Percentiles rank a stretch among this genome's conserved stretches.
Evolutionary conservation across 1,140 invertebrate genomes (phyloP).

Genomic region (Apis cerana): DNA sequence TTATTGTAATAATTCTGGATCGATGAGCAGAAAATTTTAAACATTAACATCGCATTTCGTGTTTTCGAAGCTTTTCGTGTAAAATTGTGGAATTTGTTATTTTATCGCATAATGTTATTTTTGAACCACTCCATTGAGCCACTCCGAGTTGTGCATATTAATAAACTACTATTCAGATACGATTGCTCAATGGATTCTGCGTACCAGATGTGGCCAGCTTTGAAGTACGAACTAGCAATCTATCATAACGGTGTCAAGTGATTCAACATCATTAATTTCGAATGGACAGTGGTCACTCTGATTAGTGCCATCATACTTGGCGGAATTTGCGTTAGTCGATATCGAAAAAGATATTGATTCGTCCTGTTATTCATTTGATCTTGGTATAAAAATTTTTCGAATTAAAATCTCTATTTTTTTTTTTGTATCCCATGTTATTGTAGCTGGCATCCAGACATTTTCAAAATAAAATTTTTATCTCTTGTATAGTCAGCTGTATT

Average conservation of each 20-base stretch:
- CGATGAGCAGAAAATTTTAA: too few species aligned
- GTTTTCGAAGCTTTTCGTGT: not conserved
- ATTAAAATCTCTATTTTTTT: too few species aligned
- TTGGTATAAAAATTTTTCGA: not conserved
- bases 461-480: too few species aligned
- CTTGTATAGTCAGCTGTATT: too few species aligned
- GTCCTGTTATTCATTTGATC: not conserved
- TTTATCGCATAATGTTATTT: not conserved
- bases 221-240: slow-evolving; percentile 10
- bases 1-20: too few species aligned
- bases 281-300: slow-evolving; percentile 10
- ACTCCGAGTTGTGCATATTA: slow-evolving; percentile 16
- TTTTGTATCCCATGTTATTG: too few species aligned
- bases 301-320: not conserved
- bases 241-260: slow-evolving; percentile 10
- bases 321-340: too few species aligned
- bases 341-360: not conserved
- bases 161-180: slow-evolving; percentile 38
- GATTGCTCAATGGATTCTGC: slow-evolving; percentile 36
- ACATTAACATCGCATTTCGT: too few species aligned
- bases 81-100: slow-evolving; percentile 1
- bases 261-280: slow-evolving; percentile 32
- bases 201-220: slow-evolving; percentile 27
- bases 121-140: not conserved
- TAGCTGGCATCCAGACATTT: too few species aligned